phyloP scores from a whole-genome alignment of 92 coral and sea anemone species.

The Porites rus region DNA sequence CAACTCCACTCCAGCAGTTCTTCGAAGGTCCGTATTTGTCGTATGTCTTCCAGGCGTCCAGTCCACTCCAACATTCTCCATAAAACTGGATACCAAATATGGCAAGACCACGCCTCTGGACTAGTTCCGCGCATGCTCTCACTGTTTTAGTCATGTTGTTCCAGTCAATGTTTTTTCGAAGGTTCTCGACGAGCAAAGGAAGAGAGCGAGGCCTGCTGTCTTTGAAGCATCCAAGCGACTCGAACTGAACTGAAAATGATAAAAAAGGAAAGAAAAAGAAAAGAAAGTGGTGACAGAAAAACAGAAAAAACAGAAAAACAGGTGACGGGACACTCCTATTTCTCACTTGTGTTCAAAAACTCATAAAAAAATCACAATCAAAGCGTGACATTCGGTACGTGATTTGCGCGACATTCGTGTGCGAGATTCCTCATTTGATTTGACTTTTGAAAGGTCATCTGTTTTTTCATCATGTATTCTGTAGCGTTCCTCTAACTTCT shows the following conservation, averaged over 20 bases:
- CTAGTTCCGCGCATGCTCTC: constrained; percentile 33
- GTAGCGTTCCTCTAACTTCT: too few relatives aligned
- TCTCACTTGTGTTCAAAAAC: too few relatives aligned
- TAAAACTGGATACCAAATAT: constrained; percentile 56
- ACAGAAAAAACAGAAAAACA: too few relatives aligned
- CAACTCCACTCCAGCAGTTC: constrained; percentile 50
- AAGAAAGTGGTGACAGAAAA: too few relatives aligned
- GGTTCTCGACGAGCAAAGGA: constrained; percentile 31
- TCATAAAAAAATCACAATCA: too few relatives aligned
- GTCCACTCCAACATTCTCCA: constrained; percentile 65
- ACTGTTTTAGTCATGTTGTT: constrained; percentile 46
- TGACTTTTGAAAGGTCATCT: too few relatives aligned
- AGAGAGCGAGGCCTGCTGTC: constrained; percentile 26
- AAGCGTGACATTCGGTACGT: too few relatives aligned
- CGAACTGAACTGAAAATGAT: constrained; percentile 18
- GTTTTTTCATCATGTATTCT: too few relatives aligned
- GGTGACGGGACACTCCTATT: background rate
- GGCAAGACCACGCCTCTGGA: constrained; percentile 15
- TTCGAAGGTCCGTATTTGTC: constrained; percentile 40
- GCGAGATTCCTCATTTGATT: too few relatives aligned
- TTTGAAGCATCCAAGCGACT: constrained; percentile 43
- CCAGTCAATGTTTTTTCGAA: constrained; percentile 53
- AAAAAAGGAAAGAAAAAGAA: background rate
- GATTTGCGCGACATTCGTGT: too few relatives aligned
- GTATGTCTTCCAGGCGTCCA: constrained; percentile 29